Evolutionary conservation across 2,888 invertebrate genomes (phyloP).

Genomic region (Apodemia mormo): DNA sequence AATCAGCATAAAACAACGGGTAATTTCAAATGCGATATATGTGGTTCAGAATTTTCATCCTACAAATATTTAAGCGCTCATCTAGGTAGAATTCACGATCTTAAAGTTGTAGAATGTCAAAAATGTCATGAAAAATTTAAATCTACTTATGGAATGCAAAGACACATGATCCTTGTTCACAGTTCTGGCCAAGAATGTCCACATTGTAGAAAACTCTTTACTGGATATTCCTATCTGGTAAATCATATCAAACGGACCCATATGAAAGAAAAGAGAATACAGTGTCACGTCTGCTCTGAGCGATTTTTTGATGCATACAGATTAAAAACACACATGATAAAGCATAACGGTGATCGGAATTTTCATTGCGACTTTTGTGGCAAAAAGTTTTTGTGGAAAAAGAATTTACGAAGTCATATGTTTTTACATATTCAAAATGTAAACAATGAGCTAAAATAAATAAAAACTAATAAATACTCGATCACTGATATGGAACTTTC

Average conservation of each 20-base stretch:
- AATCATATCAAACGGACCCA: slow-evolving; percentile 60
- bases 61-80: slow-evolving; percentile 51
- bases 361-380: slow-evolving; percentile 81
- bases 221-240: slow-evolving; percentile 58
- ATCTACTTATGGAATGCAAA: slow-evolving; percentile 54
- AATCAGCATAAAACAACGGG: slow-evolving; percentile 48
- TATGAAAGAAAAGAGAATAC: slow-evolving; percentile 61
- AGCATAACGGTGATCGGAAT: slow-evolving; percentile 72
- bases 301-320: slow-evolving; percentile 57
- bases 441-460: not conserved
- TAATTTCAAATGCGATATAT: slow-evolving; percentile 50
- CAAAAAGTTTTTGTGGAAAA: slow-evolving; percentile 79
- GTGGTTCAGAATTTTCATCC: slow-evolving; percentile 48
- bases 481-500: slow-evolving; percentile 34
- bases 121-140: slow-evolving; percentile 60
- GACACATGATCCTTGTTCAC: slow-evolving; percentile 55
- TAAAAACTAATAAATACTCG: slow-evolving; percentile 33
- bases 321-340: slow-evolving; percentile 67
- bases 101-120: slow-evolving; percentile 51
- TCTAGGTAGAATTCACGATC: slow-evolving; percentile 53
- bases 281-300: slow-evolving; percentile 57
- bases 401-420: slow-evolving; percentile 80
- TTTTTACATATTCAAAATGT: slow-evolving; percentile 50
- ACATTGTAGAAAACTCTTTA: slow-evolving; percentile 57
- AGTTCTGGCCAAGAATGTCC: slow-evolving; percentile 58